Conservation (phyloP, 2,888 invertebrate species). For the Dolichomitus sp. region DNA sequence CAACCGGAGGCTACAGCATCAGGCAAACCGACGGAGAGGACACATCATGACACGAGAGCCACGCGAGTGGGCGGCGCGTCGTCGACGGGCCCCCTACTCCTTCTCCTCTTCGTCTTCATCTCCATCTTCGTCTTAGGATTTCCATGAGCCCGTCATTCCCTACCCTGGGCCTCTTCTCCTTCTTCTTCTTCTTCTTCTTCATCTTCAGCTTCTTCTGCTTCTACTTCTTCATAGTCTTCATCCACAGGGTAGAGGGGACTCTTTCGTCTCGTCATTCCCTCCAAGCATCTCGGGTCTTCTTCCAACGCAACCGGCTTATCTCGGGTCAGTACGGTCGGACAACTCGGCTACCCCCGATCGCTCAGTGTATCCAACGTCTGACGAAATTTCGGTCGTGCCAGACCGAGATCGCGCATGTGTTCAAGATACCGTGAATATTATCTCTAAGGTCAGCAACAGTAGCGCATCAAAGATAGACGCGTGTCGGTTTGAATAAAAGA, state of each 20-base stretch:
- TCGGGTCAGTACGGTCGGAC: constrained; percentile 72
- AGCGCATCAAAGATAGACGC: constrained; percentile 11
- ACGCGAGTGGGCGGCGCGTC: constrained; percentile 80
- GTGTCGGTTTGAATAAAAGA: not conserved
- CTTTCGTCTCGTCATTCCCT: constrained; percentile 53
- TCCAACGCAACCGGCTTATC: constrained; percentile 67
- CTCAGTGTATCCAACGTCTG: not conserved
- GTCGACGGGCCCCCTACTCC: constrained; percentile 13
- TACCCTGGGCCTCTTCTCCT: constrained; percentile 55
- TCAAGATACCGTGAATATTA: constrained; percentile 8
- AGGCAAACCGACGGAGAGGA: constrained; percentile 45
- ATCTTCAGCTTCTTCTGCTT: constrained; percentile 21
- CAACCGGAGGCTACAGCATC: constrained; percentile 52
- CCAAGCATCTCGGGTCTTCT: constrained; percentile 60
- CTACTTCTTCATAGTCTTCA: constrained; percentile 36
- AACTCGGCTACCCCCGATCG: constrained; percentile 57
- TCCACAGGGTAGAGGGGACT: constrained; percentile 37
- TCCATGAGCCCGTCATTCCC: constrained; percentile 19
- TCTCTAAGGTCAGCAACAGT: constrained; percentile 15
- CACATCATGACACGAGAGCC: constrained; percentile 69
- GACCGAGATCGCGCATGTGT: constrained; percentile 62
- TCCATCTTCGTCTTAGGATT: constrained; percentile 37
- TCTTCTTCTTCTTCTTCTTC: constrained; percentile 26
- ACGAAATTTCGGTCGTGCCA: constrained; percentile 48
- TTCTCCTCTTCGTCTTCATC: constrained; percentile 5